Conservation (phyloP, 1,140 invertebrate species). For the Druon quercuslanigerum region DNA sequence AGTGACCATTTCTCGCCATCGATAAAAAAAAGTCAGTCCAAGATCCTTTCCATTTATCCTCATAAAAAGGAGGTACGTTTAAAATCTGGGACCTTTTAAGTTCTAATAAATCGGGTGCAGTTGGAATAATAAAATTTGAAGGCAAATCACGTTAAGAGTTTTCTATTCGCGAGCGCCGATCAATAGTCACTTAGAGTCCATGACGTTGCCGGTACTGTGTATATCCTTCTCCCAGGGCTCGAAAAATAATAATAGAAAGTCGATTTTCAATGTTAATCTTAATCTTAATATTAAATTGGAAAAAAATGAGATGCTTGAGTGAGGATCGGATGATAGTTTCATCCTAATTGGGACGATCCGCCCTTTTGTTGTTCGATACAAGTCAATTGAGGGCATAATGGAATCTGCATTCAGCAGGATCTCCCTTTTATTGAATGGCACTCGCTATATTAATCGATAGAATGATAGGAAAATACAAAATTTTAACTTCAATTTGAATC, state of each 20-base stretch:
- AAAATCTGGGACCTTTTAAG: too few species aligned
- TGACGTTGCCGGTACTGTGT: conserved; percentile 24
- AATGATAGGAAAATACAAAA: too few species aligned
- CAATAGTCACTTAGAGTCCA: conserved; percentile 12
- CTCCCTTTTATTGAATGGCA: not conserved
- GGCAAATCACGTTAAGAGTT: too few species aligned
- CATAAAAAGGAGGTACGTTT: too few species aligned
- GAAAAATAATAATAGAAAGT: conserved; percentile 10
- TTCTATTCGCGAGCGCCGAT: not conserved
- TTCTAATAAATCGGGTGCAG: too few species aligned
- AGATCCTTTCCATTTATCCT: too few species aligned
- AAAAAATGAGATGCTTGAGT: not conserved
- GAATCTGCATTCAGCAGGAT: not conserved
- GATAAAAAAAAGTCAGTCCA: too few species aligned
- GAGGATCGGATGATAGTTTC: not conserved
- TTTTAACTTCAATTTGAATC: too few species aligned
- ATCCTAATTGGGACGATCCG: not conserved
- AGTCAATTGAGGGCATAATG: conserved; percentile 15
- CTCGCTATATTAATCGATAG: not conserved
- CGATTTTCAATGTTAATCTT: conserved; percentile 17
- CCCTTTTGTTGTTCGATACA: conserved; percentile 16
- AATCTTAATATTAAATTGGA: too few species aligned
- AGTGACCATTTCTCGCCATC: too few species aligned
- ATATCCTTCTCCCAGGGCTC: not conserved
- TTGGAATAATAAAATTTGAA: too few species aligned